These are phyloP conservation scores for Hyla sarda DNA, from an alignment of 2,113 vertebrate species.

Conservation along the genomic window DNA sequence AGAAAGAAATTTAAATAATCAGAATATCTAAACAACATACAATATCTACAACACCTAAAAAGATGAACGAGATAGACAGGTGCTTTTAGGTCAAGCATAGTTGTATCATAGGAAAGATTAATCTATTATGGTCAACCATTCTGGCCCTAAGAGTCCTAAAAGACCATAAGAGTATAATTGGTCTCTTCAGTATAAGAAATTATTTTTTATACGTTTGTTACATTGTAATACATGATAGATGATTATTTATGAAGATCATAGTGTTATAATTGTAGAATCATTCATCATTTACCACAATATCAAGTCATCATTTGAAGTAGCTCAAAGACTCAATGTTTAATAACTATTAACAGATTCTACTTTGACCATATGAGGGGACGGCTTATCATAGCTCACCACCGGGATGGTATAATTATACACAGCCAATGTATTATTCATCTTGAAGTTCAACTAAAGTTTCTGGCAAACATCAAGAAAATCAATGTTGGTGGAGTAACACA, in stretches of 20 bases:
- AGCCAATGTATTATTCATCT: constrained; percentile 7
- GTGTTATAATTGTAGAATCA: neutral
- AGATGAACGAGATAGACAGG: no score
- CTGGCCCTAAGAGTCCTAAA: neutral
- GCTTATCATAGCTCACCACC: neutral
- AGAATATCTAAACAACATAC: no score
- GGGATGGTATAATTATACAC: constrained; percentile 6
- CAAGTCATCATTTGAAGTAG: neutral
- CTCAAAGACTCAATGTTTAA: neutral
- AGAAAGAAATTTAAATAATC: no score
- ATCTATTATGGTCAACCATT: neutral
- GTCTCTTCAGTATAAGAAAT: neutral
- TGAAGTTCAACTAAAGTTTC: constrained; percentile 13
- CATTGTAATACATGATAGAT: neutral
- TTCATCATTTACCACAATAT: neutral
- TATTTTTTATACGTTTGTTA: neutral
- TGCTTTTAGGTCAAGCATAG: no score
- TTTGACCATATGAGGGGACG: neutral
- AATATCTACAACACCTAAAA: no score
- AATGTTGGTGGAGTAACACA: neutral
- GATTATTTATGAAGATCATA: neutral
- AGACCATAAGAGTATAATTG: neutral
- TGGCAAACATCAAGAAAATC: constrained; percentile 10
- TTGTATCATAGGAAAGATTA: no score
- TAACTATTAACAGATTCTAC: neutral